Evolutionary conservation across 1,140 invertebrate genomes (phyloP), one percentile per base, ranked within the genome.

Genomic region (Trichogramma pretiosum): DNA sequence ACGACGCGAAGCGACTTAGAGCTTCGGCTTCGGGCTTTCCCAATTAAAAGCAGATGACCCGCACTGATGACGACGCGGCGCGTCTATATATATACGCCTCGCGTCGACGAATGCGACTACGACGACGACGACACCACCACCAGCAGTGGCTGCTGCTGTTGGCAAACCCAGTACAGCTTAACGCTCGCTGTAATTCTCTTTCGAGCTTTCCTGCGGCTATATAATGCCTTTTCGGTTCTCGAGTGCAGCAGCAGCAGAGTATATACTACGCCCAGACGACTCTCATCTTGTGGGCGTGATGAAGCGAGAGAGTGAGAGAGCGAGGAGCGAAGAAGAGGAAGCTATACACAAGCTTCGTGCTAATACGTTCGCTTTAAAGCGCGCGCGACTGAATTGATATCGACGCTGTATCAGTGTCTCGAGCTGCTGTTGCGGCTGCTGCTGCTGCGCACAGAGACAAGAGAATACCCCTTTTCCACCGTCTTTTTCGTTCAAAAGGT

Each of bases 11-110:
- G 24, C 5, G 24, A 28, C 5, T 28, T 7, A 11, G 24, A n/a
- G n/a, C n/a, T n/a, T n/a, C n/a, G n/a, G n/a, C 13, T n/a, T 42
- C 24, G 10, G 18, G 13, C 24, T 9, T 38, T 32, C 33, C 48
- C 39, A 49, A 49, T 49, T 49, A 49, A 49, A 44, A 44, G 32
- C 39, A 43, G 47, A 44, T 43, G 48, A 44, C 40, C 48, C 40
- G 48, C 44, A 26, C 2, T 48, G 32, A 48, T 42, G 39, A 23
- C n/a, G 28, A 35, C 5, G 26, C 35, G 23, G 24, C 11, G 24
- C n/a, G n/a, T n/a, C n/a, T n/a, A n/a, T n/a, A n/a, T n/a, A n/a
- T n/a, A n/a, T n/a, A n/a, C n/a, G n/a, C n/a, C n/a, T n/a, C n/a
- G n/a, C n/a, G n/a, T n/a, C n/a, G n/a, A n/a, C n/a, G n/a, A n/a